Evolutionary conservation across 2,797 vertebrate genomes (phyloP).

Genomic region (Alectoris magna): DNA sequence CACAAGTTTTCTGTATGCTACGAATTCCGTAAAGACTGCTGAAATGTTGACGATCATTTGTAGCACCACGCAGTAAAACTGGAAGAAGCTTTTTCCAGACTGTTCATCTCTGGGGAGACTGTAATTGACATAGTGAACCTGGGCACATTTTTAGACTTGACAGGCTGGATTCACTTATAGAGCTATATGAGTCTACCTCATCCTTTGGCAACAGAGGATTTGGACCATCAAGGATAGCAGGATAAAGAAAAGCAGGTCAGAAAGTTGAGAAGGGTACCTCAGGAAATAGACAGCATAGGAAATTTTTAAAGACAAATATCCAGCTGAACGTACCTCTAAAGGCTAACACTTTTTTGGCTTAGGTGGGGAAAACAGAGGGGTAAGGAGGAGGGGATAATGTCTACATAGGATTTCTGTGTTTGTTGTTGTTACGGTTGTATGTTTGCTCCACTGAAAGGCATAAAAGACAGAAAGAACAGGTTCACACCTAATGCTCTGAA

Average conservation of each 20-base stretch:
- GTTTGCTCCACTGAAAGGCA: background rate
- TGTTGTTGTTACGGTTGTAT: background rate
- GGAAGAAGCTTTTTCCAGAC: background rate
- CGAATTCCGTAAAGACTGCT: background rate
- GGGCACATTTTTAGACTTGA: background rate
- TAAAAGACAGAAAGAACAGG: background rate
- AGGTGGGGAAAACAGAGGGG: background rate
- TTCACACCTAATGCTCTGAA: background rate
- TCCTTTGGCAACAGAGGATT: background rate
- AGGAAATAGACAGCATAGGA: background rate
- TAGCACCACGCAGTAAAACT: background rate
- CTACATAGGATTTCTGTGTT: background rate
- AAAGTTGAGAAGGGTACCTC: background rate
- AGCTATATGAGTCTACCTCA: background rate
- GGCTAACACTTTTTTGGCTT: background rate
- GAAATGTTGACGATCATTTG: background rate
- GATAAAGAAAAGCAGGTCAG: conserved; percentile 23
- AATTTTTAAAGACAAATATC: background rate
- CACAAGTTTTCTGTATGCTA: background rate
- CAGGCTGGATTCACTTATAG: background rate
- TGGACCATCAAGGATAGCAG: background rate
- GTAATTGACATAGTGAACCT: conserved; percentile 16
- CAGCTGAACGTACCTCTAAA: background rate
- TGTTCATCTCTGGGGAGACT: background rate
- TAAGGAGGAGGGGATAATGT: background rate